Percentiles rank a stretch among this genome's conserved stretches.
Evolutionary conservation across 2,797 vertebrate species (phyloP).

Genomic region (Myotis planiceps): DNA sequence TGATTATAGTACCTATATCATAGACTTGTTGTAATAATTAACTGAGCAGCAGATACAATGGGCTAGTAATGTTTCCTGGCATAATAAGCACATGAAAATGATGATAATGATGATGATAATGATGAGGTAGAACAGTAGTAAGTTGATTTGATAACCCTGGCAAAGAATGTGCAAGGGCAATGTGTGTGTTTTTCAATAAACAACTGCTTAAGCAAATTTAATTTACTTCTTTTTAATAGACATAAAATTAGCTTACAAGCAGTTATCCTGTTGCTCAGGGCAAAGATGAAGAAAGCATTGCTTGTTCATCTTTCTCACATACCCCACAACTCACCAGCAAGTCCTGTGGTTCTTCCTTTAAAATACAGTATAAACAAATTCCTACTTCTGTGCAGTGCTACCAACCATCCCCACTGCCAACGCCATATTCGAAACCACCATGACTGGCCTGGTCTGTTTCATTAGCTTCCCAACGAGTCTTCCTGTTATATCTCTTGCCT

Average conservation of each 20-base stretch:
- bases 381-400: background rate
- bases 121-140: background rate
- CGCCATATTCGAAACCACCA: background rate
- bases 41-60: background rate
- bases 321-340: background rate
- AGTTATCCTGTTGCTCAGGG: background rate
- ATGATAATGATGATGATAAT: background rate
- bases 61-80: background rate
- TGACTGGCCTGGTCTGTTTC: background rate
- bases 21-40: background rate
- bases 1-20: background rate
- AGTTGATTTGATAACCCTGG: slow-evolving; percentile 19
- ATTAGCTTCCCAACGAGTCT: background rate
- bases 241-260: background rate
- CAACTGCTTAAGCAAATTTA: slow-evolving; percentile 18
- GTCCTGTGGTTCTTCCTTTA: background rate
- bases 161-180: background rate
- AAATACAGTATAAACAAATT: background rate
- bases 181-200: background rate
- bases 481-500: background rate
- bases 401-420: background rate
- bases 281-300: background rate
- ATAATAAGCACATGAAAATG: background rate
- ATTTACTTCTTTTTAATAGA: background rate
- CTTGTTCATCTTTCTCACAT: background rate